Percentiles rank a stretch among this genome's conserved stretches.
phyloP scores from a whole-genome alignment of 2,888 invertebrate genomes.

The Prenolepis imparis region DNA sequence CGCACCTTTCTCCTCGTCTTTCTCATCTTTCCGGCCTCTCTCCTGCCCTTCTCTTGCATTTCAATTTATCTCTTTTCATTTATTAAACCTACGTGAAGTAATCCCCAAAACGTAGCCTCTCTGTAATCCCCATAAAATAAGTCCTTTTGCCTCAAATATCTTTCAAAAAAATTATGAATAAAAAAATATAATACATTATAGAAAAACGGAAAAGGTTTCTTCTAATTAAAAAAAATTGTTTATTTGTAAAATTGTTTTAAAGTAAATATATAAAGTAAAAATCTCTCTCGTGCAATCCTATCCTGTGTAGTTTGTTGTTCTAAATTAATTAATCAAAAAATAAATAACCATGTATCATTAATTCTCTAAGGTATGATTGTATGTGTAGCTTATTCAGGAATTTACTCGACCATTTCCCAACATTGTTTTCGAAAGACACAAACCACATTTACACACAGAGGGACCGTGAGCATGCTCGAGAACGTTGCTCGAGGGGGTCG shows the following conservation, averaged over 20 bases:
- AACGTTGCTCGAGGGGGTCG: conserved; percentile 58
- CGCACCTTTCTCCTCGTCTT: conserved; percentile 52
- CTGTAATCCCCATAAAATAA: background rate
- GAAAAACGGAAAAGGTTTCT: background rate
- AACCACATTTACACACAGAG: conserved; percentile 57
- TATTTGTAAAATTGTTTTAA: background rate
- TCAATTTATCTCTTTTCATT: conserved; percentile 63
- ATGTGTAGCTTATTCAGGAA: conserved; percentile 23
- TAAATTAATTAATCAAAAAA: conserved; percentile 20
- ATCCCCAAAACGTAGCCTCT: conserved; percentile 29
- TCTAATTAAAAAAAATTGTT: background rate
- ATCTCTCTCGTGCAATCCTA: background rate
- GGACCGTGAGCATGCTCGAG: conserved; percentile 44
- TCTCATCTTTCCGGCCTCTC: conserved; percentile 29
- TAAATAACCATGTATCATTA: background rate
- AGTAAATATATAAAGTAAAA: background rate
- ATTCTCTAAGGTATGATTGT: conserved; percentile 15
- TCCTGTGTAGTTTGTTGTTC: background rate
- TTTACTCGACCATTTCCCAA: conserved; percentile 49
- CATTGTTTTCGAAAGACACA: conserved; percentile 59
- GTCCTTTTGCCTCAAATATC: background rate
- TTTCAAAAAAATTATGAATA: background rate
- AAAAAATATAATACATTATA: background rate
- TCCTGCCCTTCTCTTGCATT: conserved; percentile 21
- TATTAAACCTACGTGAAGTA: conserved; percentile 54